Evolutionary conservation across 1,140 invertebrate species (phyloP), one percentile per base, ranked within the genome.

Genomic region (Apolygus lucorum): DNA sequence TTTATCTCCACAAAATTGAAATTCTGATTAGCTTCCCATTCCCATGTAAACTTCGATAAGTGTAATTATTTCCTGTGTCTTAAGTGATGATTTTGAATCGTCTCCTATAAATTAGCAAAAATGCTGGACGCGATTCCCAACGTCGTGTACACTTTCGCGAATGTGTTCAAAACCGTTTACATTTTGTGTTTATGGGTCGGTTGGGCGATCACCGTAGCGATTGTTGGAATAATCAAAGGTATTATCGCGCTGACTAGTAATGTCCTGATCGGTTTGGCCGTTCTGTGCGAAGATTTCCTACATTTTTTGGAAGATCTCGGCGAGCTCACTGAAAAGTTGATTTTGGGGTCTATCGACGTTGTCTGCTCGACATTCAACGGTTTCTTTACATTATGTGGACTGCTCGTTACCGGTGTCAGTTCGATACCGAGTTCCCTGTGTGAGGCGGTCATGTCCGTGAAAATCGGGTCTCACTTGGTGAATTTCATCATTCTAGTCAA

Each of bases 121-220:
- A n/a, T n/a, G n/a, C n/a, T n/a, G n/a, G n/a, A n/a, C n/a, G n/a
- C n/a, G n/a, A n/a, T n/a, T n/a, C n/a, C n/a, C n/a, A n/a, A n/a
- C n/a, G n/a, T n/a, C n/a, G n/a, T n/a, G n/a, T n/a, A n/a, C n/a
- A n/a, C n/a, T n/a, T n/a, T n/a, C n/a, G n/a, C n/a, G n/a, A n/a
- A n/a, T n/a, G n/a, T n/a, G n/a, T n/a, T n/a, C n/a, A n/a, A n/a
- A n/a, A n/a, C n/a, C n/a, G n/a, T n/a, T n/a, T n/a, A n/a, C n/a
- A n/a, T n/a, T n/a, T n/a, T n/a, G n/a, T 63, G 59, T 63, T 21
- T 26, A 21, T 63, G 59, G 59, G 21, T 63, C 11, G 59, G 59
- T 21, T 22, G n/a, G 59, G n/a, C n/a, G 4, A 63, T 63, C 4
- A 63, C 59, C 4, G 21, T 21, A 21, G n/a, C 21, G 59, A 8